Evolutionary conservation across 2,888 invertebrate genomes (phyloP).

Genomic region (Diarsia mendica): DNA sequence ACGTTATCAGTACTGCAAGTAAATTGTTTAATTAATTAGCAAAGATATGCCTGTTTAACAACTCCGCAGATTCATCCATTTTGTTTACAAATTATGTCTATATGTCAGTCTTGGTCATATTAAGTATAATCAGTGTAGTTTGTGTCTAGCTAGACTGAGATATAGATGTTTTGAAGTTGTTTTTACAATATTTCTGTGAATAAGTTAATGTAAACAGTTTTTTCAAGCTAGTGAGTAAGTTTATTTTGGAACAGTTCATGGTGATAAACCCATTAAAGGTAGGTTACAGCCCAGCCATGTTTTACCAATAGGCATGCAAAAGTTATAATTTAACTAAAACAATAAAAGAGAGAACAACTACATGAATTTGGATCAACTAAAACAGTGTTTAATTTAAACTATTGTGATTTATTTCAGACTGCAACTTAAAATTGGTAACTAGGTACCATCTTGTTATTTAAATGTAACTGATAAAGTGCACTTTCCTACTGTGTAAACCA

Average conservation of each 20-base stretch:
- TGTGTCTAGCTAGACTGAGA: no score
- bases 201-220: background rate
- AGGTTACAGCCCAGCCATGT: no score
- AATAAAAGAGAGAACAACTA: no score
- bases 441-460: background rate
- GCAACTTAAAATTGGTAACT: background rate
- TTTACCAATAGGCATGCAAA: no score
- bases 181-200: background rate
- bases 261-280: no score
- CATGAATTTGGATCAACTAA: background rate
- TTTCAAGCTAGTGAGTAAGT: background rate
- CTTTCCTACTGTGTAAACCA: background rate
- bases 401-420: background rate
- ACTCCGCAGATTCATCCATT: background rate
- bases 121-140: slow-evolving; percentile 18
- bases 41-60: slow-evolving; percentile 4
- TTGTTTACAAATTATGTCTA: slow-evolving; percentile 32
- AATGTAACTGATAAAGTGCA: background rate
- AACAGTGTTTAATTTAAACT: background rate
- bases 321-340: no score
- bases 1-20: slow-evolving; percentile 1
- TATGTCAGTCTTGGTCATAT: background rate
- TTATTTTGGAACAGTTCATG: no score
- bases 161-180: background rate
- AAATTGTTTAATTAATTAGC: slow-evolving; percentile 14